Evolutionary conservation across 2,113 vertebrate species (phyloP), one percentile per base, ranked within the genome.

Genomic region (Istiophorus platypterus): DNA sequence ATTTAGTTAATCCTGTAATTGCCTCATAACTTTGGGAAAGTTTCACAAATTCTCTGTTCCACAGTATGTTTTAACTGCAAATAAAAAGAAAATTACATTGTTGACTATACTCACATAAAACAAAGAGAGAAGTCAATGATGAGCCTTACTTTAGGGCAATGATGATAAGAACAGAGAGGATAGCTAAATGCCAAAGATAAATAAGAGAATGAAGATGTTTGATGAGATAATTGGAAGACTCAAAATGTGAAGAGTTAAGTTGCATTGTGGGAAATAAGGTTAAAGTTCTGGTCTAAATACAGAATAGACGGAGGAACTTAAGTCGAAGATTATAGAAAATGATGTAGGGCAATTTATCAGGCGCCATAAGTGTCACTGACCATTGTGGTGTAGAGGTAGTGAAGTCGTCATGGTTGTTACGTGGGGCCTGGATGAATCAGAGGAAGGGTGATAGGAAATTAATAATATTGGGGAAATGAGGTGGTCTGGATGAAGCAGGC

Each of bases 381-480:
- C 82, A 42, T 59, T 78, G 49, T 65, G 71, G 82, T 58, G 26
- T n/a, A 34, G 77, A 77, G 59, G 67, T 49, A 81, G 67, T 81
- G 64, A 82, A 80, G 80, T 83, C 76, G 86, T 85, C 81, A 70
- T 62, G 84, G 65, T 80, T 82, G 74, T 76, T 74, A 85, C 20
- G 58, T 76, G 56, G 76, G 75, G n/a, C 66, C 27, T 47, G 67
- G 63, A 73, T 94, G 93, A 94, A 90, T 94, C 93, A 94, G 78
- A 85, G 69, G 73, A 87, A 80, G 88, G 88, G 89, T 85, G 85
- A 93, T 88, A 65, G 81, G 86, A 84, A 82, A 92, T 87, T 92
- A 93, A 93, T 93, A 93, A 92, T 89, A 87, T 72, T 89, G 72
- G 75, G 91, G 86, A 91, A 85, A 90, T 76, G 29, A 90, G 87